Evolutionary conservation across 1,140 invertebrate species (phyloP).

Genomic region (Campoletis sonorensis): DNA sequence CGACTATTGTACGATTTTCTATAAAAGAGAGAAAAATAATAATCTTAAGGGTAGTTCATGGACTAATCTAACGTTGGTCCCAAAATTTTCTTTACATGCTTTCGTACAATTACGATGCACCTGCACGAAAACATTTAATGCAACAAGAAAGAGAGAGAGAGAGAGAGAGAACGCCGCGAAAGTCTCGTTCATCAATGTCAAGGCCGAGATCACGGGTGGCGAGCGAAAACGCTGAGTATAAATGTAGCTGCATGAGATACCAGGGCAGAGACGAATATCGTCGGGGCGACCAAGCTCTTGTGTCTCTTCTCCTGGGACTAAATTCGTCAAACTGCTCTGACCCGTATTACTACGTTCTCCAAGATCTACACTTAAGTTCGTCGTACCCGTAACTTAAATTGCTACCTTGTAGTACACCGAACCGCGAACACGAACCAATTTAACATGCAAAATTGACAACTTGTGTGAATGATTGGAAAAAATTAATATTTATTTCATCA

Average conservation of each 20-base stretch:
- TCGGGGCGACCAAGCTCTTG: slow-evolving; percentile 16
- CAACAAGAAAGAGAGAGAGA: not conserved
- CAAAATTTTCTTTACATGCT: not conserved
- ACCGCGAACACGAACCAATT: slow-evolving; percentile 8
- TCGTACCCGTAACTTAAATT: slow-evolving; percentile 22
- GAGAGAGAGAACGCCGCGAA: too few relatives aligned
- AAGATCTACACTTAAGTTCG: not conserved
- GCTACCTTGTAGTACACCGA: not conserved
- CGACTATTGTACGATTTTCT: not conserved
- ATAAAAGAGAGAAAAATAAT: not conserved
- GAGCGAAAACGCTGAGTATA: slow-evolving; percentile 14
- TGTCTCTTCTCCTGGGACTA: slow-evolving; percentile 29
- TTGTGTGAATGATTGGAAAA: too few relatives aligned
- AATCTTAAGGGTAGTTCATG: not conserved
- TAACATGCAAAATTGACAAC: slow-evolving; percentile 7
- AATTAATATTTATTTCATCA: too few relatives aligned
- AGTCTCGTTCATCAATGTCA: slow-evolving; percentile 45
- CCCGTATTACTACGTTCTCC: slow-evolving; percentile 34
- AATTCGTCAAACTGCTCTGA: slow-evolving; percentile 42
- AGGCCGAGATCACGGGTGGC: slow-evolving; percentile 19
- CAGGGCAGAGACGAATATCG: slow-evolving; percentile 29
- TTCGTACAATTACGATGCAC: not conserved
- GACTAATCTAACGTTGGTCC: not conserved
- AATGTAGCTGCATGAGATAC: slow-evolving; percentile 5
- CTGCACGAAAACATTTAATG: slow-evolving; percentile 1